phyloP scores from a whole-genome alignment of 2,888 invertebrate genomes.

The Periphyllus acericola region DNA sequence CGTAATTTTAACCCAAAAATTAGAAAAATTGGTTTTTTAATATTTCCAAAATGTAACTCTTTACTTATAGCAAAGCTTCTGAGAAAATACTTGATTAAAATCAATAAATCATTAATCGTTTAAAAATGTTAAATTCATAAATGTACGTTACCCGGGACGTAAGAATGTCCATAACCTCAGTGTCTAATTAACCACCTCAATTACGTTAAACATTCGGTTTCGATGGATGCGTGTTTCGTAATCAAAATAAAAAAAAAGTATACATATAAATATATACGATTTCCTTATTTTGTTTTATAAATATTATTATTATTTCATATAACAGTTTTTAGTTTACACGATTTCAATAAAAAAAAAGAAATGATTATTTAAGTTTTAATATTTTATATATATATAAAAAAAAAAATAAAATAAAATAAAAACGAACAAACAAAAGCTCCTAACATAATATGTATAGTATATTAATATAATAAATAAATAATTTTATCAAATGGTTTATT shows the following conservation, averaged over 20 bases:
- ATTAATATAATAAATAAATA: slow-evolving; percentile 19
- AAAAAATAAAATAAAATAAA: not conserved
- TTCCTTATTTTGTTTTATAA: not conserved
- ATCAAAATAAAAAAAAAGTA: not conserved
- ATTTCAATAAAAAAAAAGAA: not conserved
- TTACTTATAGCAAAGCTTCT: too few relatives aligned
- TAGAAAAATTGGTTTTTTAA: too few relatives aligned
- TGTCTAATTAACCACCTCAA: not conserved
- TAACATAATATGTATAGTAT: not conserved
- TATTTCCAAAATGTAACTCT: too few relatives aligned
- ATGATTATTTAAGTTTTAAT: not conserved
- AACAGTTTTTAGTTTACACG: not conserved
- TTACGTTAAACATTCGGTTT: not conserved
- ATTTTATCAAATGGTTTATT: slow-evolving; percentile 20
- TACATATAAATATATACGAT: not conserved
- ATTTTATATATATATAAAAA: slow-evolving; percentile 1
- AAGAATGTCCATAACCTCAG: not conserved
- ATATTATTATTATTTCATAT: not conserved
- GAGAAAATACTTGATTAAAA: too few relatives aligned
- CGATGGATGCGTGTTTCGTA: not conserved
- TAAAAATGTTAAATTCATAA: too few relatives aligned
- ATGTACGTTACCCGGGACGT: too few relatives aligned
- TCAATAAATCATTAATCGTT: too few relatives aligned
- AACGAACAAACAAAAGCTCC: slow-evolving; percentile 20
- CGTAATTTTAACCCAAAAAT: too few relatives aligned